Evolutionary conservation across 2,888 invertebrate species (phyloP).

Genomic region (Myathropa florea): DNA sequence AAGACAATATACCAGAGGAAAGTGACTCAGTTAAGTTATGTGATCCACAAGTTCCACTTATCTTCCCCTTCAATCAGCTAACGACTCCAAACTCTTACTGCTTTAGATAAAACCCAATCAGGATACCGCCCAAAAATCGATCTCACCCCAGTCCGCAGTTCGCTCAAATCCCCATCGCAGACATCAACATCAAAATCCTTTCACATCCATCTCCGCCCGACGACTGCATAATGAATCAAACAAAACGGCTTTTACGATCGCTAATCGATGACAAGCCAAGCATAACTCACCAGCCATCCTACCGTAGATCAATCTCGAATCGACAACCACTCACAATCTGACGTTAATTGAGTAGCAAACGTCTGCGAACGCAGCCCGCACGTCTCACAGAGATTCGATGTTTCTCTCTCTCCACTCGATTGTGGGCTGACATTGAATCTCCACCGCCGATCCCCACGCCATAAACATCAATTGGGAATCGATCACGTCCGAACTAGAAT

Average conservation of each 20-base stretch:
- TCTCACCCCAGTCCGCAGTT: too few species aligned
- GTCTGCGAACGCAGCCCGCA: constrained; percentile 3
- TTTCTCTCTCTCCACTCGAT: neutral
- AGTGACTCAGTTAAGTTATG: too few species aligned
- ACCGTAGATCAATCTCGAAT: constrained; percentile 29
- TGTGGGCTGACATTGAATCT: constrained; percentile 38
- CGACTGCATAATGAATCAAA: constrained; percentile 11
- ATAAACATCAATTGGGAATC: constrained; percentile 29
- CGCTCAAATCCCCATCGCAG: neutral
- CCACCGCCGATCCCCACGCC: constrained; percentile 5
- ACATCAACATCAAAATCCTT: constrained; percentile 4
- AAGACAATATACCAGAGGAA: too few species aligned
- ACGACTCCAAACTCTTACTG: too few species aligned
- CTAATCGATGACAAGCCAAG: constrained; percentile 48
- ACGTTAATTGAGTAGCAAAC: constrained; percentile 40
- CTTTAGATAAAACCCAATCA: too few species aligned
- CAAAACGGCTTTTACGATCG: constrained; percentile 20
- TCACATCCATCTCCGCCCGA: constrained; percentile 9
- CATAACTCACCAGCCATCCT: constrained; percentile 45
- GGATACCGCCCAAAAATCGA: too few species aligned
- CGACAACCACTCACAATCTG: constrained; percentile 6
- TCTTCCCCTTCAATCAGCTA: too few species aligned
- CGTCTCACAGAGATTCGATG: neutral
- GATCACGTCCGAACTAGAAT: constrained; percentile 11
- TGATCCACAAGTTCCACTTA: too few species aligned